phyloP scores from a whole-genome alignment of 2,888 invertebrate species.

The Tubulanus polymorphus region DNA sequence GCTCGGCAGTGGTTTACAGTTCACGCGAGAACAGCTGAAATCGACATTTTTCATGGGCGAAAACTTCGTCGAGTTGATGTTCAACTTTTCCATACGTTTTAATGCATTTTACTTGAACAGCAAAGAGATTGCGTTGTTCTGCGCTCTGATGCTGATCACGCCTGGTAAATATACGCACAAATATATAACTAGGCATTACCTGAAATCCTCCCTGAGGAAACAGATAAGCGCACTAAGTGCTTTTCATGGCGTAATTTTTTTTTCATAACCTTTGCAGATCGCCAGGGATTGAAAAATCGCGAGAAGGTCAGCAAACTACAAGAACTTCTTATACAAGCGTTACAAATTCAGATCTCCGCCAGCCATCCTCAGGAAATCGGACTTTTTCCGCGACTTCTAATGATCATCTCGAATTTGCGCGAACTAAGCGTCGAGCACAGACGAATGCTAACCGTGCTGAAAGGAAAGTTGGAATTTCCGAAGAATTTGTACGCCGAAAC shows the following conservation, averaged over 20 bases:
- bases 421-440: slow-evolving; percentile 51
- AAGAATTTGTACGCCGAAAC: slow-evolving; percentile 48
- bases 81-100: slow-evolving; percentile 48
- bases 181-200: background rate
- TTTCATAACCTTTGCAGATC: slow-evolving; percentile 31
- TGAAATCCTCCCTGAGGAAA: background rate
- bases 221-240: background rate
- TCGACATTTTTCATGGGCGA: slow-evolving; percentile 45
- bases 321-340: slow-evolving; percentile 44
- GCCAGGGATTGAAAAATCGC: slow-evolving; percentile 44
- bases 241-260: background rate
- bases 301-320: slow-evolving; percentile 48
- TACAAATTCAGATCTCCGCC: slow-evolving; percentile 40
- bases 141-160: slow-evolving; percentile 49
- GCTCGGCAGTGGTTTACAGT: slow-evolving; percentile 35
- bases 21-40: slow-evolving; percentile 47
- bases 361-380: slow-evolving; percentile 43
- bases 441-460: slow-evolving; percentile 43
- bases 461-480: slow-evolving; percentile 44
- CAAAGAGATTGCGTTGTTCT: slow-evolving; percentile 49
- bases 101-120: slow-evolving; percentile 46
- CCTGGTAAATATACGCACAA: slow-evolving; percentile 34
- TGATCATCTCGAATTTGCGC: slow-evolving; percentile 50
- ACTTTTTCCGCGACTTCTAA: slow-evolving; percentile 49
- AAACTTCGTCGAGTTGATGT: slow-evolving; percentile 50